Percentiles rank a stretch among this genome's conserved stretches.
Evolutionary conservation across 2,113 vertebrate genomes (phyloP).

Genomic region (Ranitomeya variabilis): DNA sequence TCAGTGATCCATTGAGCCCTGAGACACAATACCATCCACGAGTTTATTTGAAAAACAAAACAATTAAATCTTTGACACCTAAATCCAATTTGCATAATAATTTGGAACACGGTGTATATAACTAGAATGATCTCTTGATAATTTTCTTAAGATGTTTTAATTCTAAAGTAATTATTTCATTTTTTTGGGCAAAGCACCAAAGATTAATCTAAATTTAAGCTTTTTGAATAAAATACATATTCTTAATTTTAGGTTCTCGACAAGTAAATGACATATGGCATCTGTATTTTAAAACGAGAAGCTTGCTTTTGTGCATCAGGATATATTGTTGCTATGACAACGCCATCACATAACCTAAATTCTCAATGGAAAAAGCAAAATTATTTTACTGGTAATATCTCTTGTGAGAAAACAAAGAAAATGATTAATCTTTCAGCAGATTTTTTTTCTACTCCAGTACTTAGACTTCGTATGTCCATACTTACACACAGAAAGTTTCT

Average conservation of each 20-base stretch:
- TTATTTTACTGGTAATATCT: background rate
- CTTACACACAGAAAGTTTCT: too few species aligned
- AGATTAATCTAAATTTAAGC: background rate
- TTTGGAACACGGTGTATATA: background rate
- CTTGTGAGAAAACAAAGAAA: background rate
- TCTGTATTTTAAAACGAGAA: background rate
- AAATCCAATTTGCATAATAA: too few species aligned
- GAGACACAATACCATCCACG: too few species aligned
- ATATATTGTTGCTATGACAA: constrained; percentile 22
- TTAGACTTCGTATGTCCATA: too few species aligned
- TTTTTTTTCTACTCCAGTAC: background rate
- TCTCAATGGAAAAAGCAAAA: background rate
- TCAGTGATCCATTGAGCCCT: too few species aligned
- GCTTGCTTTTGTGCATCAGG: background rate
- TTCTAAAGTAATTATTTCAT: background rate
- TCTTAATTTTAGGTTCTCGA: background rate
- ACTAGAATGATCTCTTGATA: background rate
- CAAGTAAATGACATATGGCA: constrained; percentile 13
- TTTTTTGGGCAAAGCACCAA: background rate
- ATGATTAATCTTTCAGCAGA: background rate
- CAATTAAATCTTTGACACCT: too few species aligned
- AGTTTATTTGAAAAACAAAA: too few species aligned
- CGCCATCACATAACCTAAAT: background rate
- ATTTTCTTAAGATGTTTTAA: background rate
- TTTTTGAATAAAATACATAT: background rate